These are phyloP conservation scores for Celastrina argiolus DNA, from an alignment of 2,888 invertebrate genomes.

Conservation along the genomic window DNA sequence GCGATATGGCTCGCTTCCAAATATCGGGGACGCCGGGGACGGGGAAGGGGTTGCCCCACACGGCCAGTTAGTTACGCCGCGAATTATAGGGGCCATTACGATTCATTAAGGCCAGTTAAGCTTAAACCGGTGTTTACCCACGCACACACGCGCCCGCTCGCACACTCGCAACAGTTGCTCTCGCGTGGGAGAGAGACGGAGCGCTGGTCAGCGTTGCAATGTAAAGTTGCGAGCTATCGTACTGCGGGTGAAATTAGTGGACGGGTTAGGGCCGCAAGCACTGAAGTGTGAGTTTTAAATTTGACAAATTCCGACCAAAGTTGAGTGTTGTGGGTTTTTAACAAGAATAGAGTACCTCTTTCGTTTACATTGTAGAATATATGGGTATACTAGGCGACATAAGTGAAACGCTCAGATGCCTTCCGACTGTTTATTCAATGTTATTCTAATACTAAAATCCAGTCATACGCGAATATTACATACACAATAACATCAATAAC, in stretches of 20 bases:
- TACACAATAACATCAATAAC: no score
- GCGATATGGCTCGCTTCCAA: slow-evolving; percentile 75
- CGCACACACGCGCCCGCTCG: slow-evolving; percentile 55
- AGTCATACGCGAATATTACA: no score
- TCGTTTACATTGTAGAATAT: neutral
- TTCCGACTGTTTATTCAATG: no score
- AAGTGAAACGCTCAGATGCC: no score
- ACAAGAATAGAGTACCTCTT: no score
- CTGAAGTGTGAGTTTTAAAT: slow-evolving; percentile 58
- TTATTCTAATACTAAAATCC: no score
- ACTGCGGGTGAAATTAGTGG: slow-evolving; percentile 70
- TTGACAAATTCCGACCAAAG: slow-evolving; percentile 33
- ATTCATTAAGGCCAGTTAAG: slow-evolving; percentile 80
- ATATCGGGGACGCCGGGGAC: slow-evolving; percentile 43
- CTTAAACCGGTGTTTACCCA: slow-evolving; percentile 78
- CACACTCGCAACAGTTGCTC: slow-evolving; percentile 61
- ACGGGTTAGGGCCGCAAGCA: slow-evolving; percentile 60
- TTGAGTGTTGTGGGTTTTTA: neutral
- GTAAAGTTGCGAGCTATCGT: slow-evolving; percentile 64
- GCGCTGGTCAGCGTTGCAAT: slow-evolving; percentile 48
- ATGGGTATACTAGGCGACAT: no score
- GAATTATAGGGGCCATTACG: slow-evolving; percentile 80
- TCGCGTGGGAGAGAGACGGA: slow-evolving; percentile 52
- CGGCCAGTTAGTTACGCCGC: slow-evolving; percentile 79
- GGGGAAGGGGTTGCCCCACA: slow-evolving; percentile 58